phyloP scores from a whole-genome alignment of 1,140 invertebrate species.

The Scaptomyza graminum region DNA sequence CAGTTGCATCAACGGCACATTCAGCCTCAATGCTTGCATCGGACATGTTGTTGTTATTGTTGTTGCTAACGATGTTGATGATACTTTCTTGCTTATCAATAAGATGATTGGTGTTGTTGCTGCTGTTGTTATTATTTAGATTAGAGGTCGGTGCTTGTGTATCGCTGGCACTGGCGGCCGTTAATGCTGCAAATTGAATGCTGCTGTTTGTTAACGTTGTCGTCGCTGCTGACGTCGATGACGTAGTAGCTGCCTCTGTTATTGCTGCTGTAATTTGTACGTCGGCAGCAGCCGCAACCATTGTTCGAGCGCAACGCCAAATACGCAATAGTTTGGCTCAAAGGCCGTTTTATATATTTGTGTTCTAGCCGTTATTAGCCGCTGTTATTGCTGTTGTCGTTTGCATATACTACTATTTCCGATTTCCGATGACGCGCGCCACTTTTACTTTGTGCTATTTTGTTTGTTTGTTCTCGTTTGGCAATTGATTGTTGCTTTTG shows the following conservation, averaged over 20 bases:
- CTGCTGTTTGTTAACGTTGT: conserved; percentile 25
- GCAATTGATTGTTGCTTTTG: conserved; percentile 48
- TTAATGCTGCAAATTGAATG: conserved; percentile 32
- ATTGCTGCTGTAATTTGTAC: conserved; percentile 47
- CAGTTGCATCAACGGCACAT: conserved; percentile 16
- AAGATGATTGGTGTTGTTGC: conserved; percentile 23
- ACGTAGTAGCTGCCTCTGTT: conserved; percentile 8
- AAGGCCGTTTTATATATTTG: conserved; percentile 55
- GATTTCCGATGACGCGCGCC: conserved; percentile 73
- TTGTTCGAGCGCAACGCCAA: conserved; percentile 60
- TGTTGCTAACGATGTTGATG: conserved; percentile 24
- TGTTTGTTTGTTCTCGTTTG: conserved; percentile 30
- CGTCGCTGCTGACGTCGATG: conserved; percentile 12
- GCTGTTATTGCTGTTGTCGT: conserved; percentile 21
- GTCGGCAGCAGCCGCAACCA: conserved; percentile 68
- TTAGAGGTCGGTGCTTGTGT: conserved; percentile 53
- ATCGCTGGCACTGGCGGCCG: conserved; percentile 33
- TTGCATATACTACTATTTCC: conserved; percentile 56
- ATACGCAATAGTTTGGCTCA: conserved; percentile 45
- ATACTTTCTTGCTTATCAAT: conserved; percentile 25
- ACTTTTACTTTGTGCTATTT: conserved; percentile 31
- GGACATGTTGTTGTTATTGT: conserved; percentile 54
- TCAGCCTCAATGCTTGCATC: conserved; percentile 34
- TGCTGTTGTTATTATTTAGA: conserved; percentile 55
- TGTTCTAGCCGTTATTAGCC: conserved; percentile 37